A percentile compares a stretch with the other conserved stretches of the same genome.
Evolutionary conservation across 2,888 invertebrate genomes (phyloP).

Genomic region (Megastigmus dorsalis): DNA sequence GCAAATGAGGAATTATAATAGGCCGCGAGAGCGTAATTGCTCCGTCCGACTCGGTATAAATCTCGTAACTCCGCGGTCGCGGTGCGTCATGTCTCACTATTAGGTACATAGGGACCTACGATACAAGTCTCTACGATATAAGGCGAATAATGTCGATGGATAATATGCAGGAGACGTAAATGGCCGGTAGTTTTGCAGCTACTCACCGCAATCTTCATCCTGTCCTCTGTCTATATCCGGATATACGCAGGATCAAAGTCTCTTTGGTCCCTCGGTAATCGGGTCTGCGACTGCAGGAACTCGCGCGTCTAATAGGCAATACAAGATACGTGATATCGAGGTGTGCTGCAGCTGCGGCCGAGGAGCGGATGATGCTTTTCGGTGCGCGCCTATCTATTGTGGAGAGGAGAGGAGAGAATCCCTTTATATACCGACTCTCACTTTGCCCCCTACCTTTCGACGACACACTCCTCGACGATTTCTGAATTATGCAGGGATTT

Average conservation of each 20-base stretch:
- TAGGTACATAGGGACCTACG: too few species aligned
- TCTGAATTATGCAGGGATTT: conserved; percentile 26
- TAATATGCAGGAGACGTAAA: too few species aligned
- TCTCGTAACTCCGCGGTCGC: too few species aligned
- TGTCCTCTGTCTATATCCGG: too few species aligned
- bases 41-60: too few species aligned
- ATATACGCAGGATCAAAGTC: conserved; percentile 19
- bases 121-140: too few species aligned
- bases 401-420: conserved; percentile 70
- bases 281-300: neutral
- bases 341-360: neutral
- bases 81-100: too few species aligned
- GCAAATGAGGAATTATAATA: too few species aligned
- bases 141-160: too few species aligned
- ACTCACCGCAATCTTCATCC: conserved; percentile 76
- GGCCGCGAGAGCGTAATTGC: too few species aligned
- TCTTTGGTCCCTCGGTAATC: conserved; percentile 50
- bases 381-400: conserved; percentile 46
- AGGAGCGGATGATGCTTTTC: conserved; percentile 2
- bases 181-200: neutral
- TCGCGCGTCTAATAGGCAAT: neutral
- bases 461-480: neutral
- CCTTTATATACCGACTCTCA: conserved; percentile 74
- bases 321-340: neutral
- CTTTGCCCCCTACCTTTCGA: conserved; percentile 53